phyloP scores from a whole-genome alignment of 2,888 invertebrate species.

The Octodonta nipae region DNA sequence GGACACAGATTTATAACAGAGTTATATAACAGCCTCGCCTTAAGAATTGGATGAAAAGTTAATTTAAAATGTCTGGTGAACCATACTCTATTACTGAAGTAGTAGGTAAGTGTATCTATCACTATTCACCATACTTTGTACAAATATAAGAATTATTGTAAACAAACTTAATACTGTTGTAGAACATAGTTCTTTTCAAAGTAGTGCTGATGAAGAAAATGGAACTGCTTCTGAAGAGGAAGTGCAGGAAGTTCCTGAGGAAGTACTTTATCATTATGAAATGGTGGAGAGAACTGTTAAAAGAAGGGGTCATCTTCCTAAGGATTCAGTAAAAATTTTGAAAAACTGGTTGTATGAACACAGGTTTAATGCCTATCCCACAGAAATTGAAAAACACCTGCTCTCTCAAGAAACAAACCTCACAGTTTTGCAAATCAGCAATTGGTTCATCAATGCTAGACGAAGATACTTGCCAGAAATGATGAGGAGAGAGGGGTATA shows the following conservation, averaged over 20 bases:
- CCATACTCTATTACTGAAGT: too few relatives aligned
- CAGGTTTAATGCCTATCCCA: constrained; percentile 35
- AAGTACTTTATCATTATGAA: constrained; percentile 22
- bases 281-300: constrained; percentile 21
- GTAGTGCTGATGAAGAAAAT: too few relatives aligned
- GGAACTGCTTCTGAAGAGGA: constrained; percentile 25
- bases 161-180: too few relatives aligned
- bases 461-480: constrained; percentile 33
- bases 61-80: too few relatives aligned
- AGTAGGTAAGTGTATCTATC: too few relatives aligned
- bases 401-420: constrained; percentile 33
- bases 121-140: too few relatives aligned
- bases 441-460: constrained; percentile 35
- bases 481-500: constrained; percentile 32
- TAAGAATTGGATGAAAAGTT: too few relatives aligned
- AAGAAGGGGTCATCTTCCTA: constrained; percentile 32
- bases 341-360: constrained; percentile 36
- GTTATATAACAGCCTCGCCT: too few relatives aligned
- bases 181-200: too few relatives aligned
- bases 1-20: too few relatives aligned
- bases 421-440: constrained; percentile 34
- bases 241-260: constrained; percentile 22
- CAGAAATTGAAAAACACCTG: constrained; percentile 34
- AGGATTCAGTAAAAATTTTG: constrained; percentile 33
- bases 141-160: too few relatives aligned